These are phyloP conservation scores for Chrysodeixis includens DNA, from an alignment of 2,888 invertebrate species.

Conservation along the genomic window DNA sequence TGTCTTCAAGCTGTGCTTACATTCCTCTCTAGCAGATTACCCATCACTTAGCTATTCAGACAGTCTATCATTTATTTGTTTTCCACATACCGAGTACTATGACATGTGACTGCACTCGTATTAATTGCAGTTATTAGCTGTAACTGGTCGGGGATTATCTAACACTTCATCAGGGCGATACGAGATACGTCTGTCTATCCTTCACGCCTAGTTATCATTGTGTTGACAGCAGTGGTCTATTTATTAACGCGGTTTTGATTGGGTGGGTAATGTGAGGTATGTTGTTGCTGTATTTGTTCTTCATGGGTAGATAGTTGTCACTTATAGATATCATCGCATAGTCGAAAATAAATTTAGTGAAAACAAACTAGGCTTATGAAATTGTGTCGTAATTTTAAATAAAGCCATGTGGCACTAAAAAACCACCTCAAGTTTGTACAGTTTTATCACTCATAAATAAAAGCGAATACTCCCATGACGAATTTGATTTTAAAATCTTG, in stretches of 20 bases:
- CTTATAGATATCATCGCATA: too few species aligned
- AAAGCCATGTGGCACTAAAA: too few species aligned
- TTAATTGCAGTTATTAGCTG: constrained; percentile 48
- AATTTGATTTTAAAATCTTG: too few species aligned
- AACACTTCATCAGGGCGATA: constrained; percentile 48
- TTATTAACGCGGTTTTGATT: not conserved
- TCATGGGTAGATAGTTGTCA: too few species aligned
- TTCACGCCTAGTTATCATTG: not conserved
- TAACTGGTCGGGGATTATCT: constrained; percentile 45
- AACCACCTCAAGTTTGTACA: too few species aligned
- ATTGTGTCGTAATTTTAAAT: too few species aligned
- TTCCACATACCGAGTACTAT: constrained; percentile 32
- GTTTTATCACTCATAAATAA: too few species aligned
- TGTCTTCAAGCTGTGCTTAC: not conserved
- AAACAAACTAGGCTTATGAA: too few species aligned
- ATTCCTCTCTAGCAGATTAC: not conserved
- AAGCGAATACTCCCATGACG: too few species aligned
- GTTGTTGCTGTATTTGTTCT: not conserved
- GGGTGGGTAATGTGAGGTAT: not conserved
- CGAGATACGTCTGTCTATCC: constrained; percentile 11
- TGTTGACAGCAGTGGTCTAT: not conserved
- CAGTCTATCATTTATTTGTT: constrained; percentile 16
- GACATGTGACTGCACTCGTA: constrained; percentile 40
- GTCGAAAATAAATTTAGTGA: too few species aligned
- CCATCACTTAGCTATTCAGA: not conserved